These are phyloP conservation scores for Acromyrmex echinatior DNA, from an alignment of 1,140 invertebrate species.

Conservation along the genomic window DNA sequence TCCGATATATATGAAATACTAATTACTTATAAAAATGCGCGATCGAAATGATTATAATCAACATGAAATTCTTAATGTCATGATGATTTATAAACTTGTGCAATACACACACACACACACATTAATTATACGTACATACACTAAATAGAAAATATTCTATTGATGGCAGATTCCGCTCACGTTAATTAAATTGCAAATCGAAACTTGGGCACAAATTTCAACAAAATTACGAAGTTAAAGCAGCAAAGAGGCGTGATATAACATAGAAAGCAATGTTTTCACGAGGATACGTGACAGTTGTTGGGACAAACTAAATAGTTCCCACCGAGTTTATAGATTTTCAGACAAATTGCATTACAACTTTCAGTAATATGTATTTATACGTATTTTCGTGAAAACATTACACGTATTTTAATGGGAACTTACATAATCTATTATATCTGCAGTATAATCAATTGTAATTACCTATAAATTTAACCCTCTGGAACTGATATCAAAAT, in stretches of 20 bases:
- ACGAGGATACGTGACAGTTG: slow-evolving; percentile 32
- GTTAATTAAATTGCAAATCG: slow-evolving; percentile 11
- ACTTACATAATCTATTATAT: not conserved
- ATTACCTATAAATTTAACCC: not conserved
- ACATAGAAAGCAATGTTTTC: not conserved
- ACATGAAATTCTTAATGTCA: not conserved
- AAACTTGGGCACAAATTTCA: slow-evolving; percentile 22
- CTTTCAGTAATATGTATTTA: slow-evolving; percentile 18
- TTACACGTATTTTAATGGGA: not conserved
- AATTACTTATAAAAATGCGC: not conserved
- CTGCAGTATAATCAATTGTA: not conserved
- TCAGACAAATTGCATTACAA: slow-evolving; percentile 9
- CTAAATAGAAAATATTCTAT: not conserved
- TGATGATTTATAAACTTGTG: too few relatives aligned
- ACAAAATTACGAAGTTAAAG: slow-evolving; percentile 32
- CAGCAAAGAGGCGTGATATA: not conserved
- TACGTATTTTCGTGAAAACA: not conserved
- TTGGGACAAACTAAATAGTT: slow-evolving; percentile 33
- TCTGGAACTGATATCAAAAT: too few relatives aligned
- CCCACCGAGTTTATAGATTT: slow-evolving; percentile 31
- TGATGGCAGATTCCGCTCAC: not conserved
- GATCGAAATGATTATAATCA: not conserved
- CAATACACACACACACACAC: not conserved
- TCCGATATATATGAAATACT: not conserved
- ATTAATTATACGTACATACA: not conserved